Conservation (phyloP, 2,113 vertebrate species). For the Amblyopsis rosae region DNA sequence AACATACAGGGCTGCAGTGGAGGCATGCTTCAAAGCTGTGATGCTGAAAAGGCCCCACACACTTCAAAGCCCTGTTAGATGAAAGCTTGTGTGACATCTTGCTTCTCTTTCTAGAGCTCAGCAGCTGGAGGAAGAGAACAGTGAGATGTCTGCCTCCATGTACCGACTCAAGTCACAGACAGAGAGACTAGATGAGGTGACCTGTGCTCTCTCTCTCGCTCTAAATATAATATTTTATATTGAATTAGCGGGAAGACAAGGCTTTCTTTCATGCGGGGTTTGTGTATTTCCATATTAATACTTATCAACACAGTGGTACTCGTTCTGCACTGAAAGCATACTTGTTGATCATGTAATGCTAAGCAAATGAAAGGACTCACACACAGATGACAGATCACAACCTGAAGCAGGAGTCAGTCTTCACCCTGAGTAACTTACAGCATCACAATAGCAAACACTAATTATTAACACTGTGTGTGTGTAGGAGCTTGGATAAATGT, state of each 20-base stretch:
- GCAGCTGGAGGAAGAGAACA: conserved; percentile 91
- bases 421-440: background rate
- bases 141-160: conserved; percentile 79
- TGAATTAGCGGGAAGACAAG: no score
- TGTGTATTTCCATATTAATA: background rate
- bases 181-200: conserved; percentile 92
- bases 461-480: background rate
- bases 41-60: no score
- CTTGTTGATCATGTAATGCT: background rate
- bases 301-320: background rate
- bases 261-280: no score
- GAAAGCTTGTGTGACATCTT: background rate
- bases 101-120: conserved; percentile 78
- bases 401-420: background rate
- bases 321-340: background rate
- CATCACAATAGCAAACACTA: background rate
- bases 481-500: background rate
- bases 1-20: no score
- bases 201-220: background rate
- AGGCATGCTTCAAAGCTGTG: no score
- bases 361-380: background rate
- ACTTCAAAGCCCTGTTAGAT: no score
- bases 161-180: conserved; percentile 87
- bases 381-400: background rate
- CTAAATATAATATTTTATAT: background rate